Percentiles rank a stretch among this genome's conserved stretches.
Conservation (phyloP, 2,113 vertebrate species). For the Lophura nycthemera region DNA sequence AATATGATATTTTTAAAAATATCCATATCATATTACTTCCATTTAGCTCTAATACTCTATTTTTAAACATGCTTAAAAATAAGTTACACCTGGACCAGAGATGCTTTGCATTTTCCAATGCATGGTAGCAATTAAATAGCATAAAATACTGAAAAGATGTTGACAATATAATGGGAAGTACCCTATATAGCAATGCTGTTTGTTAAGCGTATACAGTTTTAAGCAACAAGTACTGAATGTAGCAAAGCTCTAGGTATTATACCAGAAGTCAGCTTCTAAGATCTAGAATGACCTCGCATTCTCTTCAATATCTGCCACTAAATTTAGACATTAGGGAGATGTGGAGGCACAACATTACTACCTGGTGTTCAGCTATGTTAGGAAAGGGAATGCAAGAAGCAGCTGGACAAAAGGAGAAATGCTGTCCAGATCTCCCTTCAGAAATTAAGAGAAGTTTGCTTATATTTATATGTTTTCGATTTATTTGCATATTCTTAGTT, state of each 20-base stretch:
- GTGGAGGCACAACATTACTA: not conserved
- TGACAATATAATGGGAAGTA: not conserved
- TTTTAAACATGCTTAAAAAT: not conserved
- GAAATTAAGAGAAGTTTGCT: not conserved
- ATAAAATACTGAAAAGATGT: not conserved
- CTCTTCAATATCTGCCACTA: not conserved
- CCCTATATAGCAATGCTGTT: not conserved
- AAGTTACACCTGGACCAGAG: not conserved
- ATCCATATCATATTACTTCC: not conserved
- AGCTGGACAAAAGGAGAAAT: not conserved
- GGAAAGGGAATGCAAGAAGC: rapidly evolving
- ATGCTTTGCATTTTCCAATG: not conserved
- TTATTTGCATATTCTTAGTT: not conserved
- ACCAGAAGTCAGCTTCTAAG: not conserved
- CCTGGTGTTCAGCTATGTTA: not conserved
- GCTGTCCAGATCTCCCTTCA: rapidly evolving
- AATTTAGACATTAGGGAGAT: not conserved
- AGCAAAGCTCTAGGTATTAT: not conserved
- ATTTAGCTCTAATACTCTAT: not conserved
- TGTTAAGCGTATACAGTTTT: not conserved
- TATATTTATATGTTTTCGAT: not conserved
- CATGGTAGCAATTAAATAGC: not conserved
- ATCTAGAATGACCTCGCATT: not conserved
- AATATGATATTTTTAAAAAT: not conserved
- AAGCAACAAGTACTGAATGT: not conserved